Base-by-base conservation (phyloP, 2,888 invertebrate species). In the Perizoma flavofasciatum region DNA sequence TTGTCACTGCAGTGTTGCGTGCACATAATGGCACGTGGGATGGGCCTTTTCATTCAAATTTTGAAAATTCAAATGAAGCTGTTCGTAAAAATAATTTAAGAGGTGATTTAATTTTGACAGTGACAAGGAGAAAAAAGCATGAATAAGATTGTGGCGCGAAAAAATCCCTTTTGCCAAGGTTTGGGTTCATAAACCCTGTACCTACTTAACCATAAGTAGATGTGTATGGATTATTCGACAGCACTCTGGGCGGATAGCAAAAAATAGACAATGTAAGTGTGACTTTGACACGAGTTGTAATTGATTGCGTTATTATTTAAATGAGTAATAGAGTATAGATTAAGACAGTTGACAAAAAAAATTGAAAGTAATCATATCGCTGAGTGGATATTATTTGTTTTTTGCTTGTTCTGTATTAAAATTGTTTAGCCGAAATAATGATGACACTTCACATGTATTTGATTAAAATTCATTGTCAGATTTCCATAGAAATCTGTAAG, bases 241-340 rank as follows among this genome's bases (percentile, higher is more conserved):
- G 1, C 59, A 59, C 50, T 50, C 11, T 41, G 33, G 33, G 10
- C 39, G 33, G 45, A 50, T 40, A 49, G 37, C 8, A 45, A 54
- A 61, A 61, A 59, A 59, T 32, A 49, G 49, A 51, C 48, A 46
- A 50, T 49, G 59, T 49, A 53, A 45, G 56, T 56, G 52, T 56
- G 8, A 45, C 11, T 50, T 52, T 53, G 64, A 60, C 63, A 67
- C 58, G 61, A 60, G 56, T 46, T 22, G 47, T 59, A 46, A 64
- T 62, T 66, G 61, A 64, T 66, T 53, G 57, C 57, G 47, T 44
- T 53, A 46, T 63, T 47, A 60, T 55, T 52, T 62, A 52, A 32
- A 51, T 46, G 53, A 47, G 51, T 59, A 45, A 58, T 55, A 44
- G 34, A 57, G 41, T 41, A 46, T 40, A 34, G 48, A 52, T 60